These are phyloP conservation scores for Struthidea cinerea DNA, from an alignment of 2,113 vertebrate genomes.

Conservation along the genomic window DNA sequence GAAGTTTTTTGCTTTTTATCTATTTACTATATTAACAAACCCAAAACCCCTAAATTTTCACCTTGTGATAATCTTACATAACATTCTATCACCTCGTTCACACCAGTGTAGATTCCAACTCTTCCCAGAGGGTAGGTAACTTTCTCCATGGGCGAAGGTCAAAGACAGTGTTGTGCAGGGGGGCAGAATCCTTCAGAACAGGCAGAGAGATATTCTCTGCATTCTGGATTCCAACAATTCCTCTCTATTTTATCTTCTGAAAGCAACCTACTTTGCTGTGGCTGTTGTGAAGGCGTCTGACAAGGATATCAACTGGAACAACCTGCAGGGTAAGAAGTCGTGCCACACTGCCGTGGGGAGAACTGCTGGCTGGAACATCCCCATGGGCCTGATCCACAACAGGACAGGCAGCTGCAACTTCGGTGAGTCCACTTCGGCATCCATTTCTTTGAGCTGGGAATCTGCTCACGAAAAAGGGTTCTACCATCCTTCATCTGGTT, in stretches of 20 bases:
- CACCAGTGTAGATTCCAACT: no score
- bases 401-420: conserved; percentile 71
- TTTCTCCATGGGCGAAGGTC: no score
- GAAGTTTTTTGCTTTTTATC: no score
- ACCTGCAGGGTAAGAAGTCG: conserved; percentile 77
- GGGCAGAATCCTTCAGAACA: no score
- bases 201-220: no score
- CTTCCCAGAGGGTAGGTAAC: no score
- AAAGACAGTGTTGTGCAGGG: no score
- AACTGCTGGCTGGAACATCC: conserved; percentile 87
- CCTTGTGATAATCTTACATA: no score
- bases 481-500: background rate
- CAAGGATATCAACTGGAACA: conserved; percentile 70
- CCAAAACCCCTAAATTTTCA: no score
- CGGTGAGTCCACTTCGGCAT: conserved; percentile 62
- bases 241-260: background rate
- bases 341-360: conserved; percentile 83
- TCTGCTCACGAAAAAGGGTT: background rate
- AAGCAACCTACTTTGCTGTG: conserved; percentile 76
- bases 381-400: conserved; percentile 77
- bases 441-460: background rate
- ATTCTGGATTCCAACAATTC: no score
- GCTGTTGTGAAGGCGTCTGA: conserved; percentile 80
- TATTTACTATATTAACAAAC: no score
- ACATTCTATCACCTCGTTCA: no score